Evolutionary conservation across 2,797 vertebrate genomes (phyloP).

Genomic region (Poliocrania exsul): DNA sequence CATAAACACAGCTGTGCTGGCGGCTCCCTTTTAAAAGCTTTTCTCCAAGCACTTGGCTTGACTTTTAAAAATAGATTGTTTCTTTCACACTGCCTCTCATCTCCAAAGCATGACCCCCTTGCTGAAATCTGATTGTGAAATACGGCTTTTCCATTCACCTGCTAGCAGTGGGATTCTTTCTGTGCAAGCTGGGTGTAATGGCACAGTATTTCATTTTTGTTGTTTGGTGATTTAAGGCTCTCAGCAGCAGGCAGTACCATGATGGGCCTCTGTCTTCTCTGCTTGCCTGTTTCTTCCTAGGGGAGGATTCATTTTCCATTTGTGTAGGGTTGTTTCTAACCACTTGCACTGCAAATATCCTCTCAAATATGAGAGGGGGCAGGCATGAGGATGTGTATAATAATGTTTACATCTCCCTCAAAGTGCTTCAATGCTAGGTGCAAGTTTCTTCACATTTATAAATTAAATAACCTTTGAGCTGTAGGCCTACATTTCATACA

Average conservation of each 20-base stretch:
- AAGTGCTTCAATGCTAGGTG: background rate
- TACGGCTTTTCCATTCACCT: background rate
- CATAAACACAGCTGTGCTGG: constrained; percentile 15
- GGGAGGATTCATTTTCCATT: background rate
- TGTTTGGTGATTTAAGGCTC: background rate
- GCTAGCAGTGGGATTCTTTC: background rate
- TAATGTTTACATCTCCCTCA: background rate
- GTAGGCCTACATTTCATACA: background rate
- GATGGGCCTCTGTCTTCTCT: background rate
- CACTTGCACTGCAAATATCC: background rate
- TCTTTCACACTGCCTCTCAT: background rate
- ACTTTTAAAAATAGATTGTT: background rate
- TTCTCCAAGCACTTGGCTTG: background rate
- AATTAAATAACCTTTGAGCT: background rate
- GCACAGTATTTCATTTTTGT: background rate
- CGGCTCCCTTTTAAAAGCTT: background rate
- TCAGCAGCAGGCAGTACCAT: background rate
- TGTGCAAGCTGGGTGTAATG: background rate
- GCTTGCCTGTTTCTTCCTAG: background rate
- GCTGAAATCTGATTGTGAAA: background rate
- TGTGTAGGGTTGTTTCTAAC: background rate
- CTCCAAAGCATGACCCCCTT: background rate
- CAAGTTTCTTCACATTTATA: background rate
- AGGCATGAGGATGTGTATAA: background rate
- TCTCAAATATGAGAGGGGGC: background rate